Evolutionary conservation across 2,797 vertebrate genomes (phyloP).

Genomic region (Catamblyrhynchus diadema): DNA sequence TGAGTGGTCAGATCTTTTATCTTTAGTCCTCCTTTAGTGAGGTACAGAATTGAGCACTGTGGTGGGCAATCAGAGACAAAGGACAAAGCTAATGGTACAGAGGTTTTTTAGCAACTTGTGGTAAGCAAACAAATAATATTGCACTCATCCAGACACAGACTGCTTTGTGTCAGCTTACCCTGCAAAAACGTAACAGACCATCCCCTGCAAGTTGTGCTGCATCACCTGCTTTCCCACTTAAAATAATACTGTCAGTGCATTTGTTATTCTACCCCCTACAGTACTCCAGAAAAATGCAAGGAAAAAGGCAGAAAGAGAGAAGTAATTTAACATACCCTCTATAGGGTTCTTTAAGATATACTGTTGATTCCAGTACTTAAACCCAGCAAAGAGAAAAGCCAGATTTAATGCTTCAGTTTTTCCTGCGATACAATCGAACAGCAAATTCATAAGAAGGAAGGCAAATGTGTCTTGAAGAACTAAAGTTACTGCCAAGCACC

Average conservation of each 20-base stretch:
- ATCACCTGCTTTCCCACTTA: neutral
- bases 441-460: neutral
- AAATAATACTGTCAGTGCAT: neutral
- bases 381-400: neutral
- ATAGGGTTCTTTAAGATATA: neutral
- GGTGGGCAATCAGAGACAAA: neutral
- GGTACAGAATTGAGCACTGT: neutral
- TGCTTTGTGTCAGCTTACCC: neutral
- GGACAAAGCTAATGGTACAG: neutral
- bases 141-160: neutral
- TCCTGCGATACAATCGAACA: neutral
- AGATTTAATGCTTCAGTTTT: neutral
- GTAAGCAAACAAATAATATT: neutral
- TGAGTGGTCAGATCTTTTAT: neutral
- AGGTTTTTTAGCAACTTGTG: neutral
- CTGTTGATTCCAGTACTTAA: neutral
- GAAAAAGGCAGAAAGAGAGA: neutral
- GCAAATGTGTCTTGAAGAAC: neutral
- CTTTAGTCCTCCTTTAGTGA: neutral
- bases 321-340: neutral
- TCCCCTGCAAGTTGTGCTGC: rapidly evolving
- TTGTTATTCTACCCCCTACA: neutral
- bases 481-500: neutral
- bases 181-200: rapidly evolving
- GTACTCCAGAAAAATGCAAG: neutral